Conservation (phyloP, 2,797 vertebrate species). For the Silurus aristotelis region DNA sequence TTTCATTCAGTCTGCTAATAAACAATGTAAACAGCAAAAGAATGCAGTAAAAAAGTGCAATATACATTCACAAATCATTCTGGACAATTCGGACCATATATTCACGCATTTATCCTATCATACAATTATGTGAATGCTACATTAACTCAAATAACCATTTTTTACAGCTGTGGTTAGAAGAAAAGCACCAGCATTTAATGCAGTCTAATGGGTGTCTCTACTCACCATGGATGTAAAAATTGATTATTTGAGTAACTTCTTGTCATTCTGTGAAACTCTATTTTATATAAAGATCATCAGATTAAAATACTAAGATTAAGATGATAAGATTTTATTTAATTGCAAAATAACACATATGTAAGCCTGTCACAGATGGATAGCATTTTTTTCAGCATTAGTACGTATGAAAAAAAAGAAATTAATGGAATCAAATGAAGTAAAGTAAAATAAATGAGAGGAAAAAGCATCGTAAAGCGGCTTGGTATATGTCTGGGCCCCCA, state of each 20-base stretch:
- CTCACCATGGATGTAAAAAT: too few species aligned
- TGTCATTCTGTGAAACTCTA: not conserved
- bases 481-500: not conserved
- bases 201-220: not conserved
- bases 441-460: not conserved
- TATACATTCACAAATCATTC: not conserved
- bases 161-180: not conserved
- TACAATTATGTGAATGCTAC: not conserved
- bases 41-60: not conserved
- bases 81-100: not conserved
- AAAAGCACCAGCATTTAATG: not conserved
- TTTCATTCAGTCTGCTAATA: not conserved
- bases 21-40: not conserved
- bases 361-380: not conserved
- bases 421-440: too few species aligned
- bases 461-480: not conserved
- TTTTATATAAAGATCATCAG: not conserved
- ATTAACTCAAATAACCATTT: not conserved
- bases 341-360: not conserved
- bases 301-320: not conserved
- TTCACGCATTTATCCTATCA: not conserved
- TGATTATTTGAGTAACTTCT: not conserved
- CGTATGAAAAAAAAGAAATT: not conserved
- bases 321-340: not conserved
- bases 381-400: not conserved